phyloP scores from a whole-genome alignment of 2,797 vertebrate species.

The Hafferia zeledoni region DNA sequence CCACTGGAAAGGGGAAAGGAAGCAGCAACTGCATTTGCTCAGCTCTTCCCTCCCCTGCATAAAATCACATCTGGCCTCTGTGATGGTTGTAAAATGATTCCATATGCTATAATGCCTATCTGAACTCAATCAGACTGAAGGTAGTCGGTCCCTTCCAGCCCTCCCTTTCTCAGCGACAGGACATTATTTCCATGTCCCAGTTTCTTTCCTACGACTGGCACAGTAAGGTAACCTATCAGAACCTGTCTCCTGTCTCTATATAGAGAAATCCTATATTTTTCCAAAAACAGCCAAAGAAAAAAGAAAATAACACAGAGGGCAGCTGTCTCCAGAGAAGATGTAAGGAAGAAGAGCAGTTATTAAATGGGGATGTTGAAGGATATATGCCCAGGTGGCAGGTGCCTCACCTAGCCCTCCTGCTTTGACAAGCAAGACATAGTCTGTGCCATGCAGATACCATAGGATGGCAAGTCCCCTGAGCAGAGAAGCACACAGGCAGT shows the following conservation, averaged over 20 bases:
- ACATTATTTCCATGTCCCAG: neutral
- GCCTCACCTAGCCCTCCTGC: neutral
- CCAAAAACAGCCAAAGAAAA: neutral
- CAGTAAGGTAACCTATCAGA: neutral
- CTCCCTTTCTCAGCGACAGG: neutral
- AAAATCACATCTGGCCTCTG: neutral
- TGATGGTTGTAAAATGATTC: neutral
- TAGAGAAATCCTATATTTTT: neutral
- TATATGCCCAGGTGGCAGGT: neutral
- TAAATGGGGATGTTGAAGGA: neutral
- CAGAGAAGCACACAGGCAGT: neutral
- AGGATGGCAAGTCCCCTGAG: neutral
- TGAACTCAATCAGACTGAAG: neutral
- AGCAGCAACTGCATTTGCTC: neutral
- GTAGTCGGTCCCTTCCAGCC: neutral
- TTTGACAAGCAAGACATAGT: neutral
- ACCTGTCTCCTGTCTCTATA: neutral
- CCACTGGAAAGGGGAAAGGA: neutral
- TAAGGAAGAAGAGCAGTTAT: neutral
- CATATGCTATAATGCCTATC: neutral
- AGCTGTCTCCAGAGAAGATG: neutral
- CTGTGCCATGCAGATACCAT: neutral
- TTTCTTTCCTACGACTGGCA: neutral
- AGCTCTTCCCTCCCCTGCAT: neutral
- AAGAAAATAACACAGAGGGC: neutral